Evolutionary conservation across 2,888 invertebrate genomes (phyloP).

Genomic region (Trissolcus brochymenae): DNA sequence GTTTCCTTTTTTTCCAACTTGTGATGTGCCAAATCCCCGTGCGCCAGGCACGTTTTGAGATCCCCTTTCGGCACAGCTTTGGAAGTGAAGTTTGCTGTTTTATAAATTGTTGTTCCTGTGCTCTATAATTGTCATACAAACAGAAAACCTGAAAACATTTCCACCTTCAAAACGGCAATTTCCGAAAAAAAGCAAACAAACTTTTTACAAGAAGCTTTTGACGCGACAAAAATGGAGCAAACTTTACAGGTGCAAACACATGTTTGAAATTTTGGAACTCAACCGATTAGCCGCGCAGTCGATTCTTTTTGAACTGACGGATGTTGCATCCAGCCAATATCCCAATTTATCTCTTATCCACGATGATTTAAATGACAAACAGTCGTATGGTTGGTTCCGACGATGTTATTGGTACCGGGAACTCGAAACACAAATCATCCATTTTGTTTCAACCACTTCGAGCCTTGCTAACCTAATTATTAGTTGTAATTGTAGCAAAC

Average conservation of each 20-base stretch:
- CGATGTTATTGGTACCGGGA: conserved; percentile 9
- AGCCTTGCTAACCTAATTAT: too few species aligned
- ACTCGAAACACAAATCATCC: too few species aligned
- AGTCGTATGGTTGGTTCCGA: conserved; percentile 16
- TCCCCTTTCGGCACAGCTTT: too few species aligned
- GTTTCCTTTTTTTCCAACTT: neutral
- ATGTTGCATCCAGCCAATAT: conserved; percentile 37
- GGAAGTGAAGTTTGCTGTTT: too few species aligned
- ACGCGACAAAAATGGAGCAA: conserved; percentile 15
- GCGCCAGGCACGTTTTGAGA: too few species aligned
- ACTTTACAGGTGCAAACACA: conserved; percentile 25
- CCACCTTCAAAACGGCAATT: too few species aligned
- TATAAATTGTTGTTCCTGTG: too few species aligned
- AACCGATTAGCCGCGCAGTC: conserved; percentile 31
- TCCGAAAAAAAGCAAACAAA: neutral
- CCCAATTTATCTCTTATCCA: conserved; percentile 37
- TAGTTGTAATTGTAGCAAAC: too few species aligned
- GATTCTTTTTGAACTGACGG: conserved; percentile 29
- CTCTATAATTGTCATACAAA: too few species aligned
- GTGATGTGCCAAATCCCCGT: too few species aligned
- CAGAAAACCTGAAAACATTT: too few species aligned
- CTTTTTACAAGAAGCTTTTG: neutral
- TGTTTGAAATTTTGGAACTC: conserved; percentile 28
- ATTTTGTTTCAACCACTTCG: too few species aligned
- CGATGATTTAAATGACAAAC: conserved; percentile 35